These are phyloP conservation scores for Dasypus novemcinctus DNA, from an alignment of 2,113 vertebrate genomes.

Conservation along the genomic window DNA sequence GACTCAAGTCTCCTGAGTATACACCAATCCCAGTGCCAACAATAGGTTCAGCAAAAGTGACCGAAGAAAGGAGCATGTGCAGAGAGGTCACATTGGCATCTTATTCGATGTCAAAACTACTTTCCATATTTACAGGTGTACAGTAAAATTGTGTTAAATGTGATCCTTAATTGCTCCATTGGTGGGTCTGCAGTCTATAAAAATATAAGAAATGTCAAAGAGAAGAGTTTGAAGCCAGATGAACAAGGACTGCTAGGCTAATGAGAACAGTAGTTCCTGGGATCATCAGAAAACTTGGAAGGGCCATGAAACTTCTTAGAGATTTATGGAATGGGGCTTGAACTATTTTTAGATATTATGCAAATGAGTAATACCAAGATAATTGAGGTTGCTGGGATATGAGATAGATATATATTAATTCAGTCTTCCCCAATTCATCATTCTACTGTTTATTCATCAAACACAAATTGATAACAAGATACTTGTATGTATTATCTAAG, in stretches of 20 bases:
- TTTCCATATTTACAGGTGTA: neutral
- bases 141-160: no score
- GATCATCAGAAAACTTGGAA: neutral
- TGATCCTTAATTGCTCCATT: no score
- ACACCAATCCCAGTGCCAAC: no score
- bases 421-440: neutral
- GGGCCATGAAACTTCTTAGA: neutral
- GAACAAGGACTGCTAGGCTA: neutral
- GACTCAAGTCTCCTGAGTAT: no score
- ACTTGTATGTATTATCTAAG: neutral
- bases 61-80: no score
- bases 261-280: neutral
- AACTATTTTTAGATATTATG: neutral
- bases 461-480: neutral
- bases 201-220: no score
- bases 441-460: neutral
- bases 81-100: no score
- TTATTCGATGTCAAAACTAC: neutral
- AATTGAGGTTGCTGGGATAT: neutral
- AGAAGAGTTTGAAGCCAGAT: neutral
- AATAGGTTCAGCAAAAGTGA: no score
- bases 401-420: neutral
- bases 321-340: neutral
- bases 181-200: no score
- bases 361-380: neutral